phyloP scores from a whole-genome alignment of 2,888 invertebrate genomes.

The Loripinus fragilis region DNA sequence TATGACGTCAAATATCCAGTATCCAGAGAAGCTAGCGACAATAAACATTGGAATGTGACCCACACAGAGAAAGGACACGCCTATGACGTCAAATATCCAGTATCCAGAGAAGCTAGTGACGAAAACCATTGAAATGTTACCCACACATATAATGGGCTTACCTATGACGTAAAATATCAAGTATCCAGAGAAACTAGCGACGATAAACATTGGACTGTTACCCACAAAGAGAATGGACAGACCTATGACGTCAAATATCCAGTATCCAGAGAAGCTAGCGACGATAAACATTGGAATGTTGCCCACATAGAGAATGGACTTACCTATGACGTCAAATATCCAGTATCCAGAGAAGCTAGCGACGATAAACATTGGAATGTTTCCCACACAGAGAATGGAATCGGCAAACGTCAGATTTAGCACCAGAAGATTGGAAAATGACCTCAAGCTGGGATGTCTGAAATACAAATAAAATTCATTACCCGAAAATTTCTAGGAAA shows the following conservation, averaged over 20 bases:
- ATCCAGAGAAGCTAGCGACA: constrained; percentile 49
- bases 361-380: constrained; percentile 58
- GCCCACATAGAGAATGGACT: no score
- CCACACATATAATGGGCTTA: constrained; percentile 46
- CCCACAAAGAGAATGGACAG: constrained; percentile 56
- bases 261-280: constrained; percentile 54
- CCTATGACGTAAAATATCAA: constrained; percentile 60
- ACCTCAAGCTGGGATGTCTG: constrained; percentile 63
- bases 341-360: constrained; percentile 57
- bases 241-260: no score
- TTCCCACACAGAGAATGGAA: constrained; percentile 56
- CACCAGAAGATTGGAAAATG: constrained; percentile 63
- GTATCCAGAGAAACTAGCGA: constrained; percentile 49
- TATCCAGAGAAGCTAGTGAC: constrained; percentile 51
- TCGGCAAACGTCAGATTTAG: constrained; percentile 64
- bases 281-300: constrained; percentile 59
- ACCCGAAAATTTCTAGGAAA: no score
- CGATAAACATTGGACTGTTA: constrained; percentile 60
- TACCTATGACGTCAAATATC: constrained; percentile 59
- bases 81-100: constrained; percentile 58
- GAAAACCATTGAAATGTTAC: constrained; percentile 61
- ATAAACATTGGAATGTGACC: constrained; percentile 61
- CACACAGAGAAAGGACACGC: constrained; percentile 59
- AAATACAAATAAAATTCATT: constrained; percentile 27
- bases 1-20: constrained; percentile 58